Evolutionary conservation across 2,888 invertebrate genomes (phyloP).

Genomic region (Ceriagrion tenellum): DNA sequence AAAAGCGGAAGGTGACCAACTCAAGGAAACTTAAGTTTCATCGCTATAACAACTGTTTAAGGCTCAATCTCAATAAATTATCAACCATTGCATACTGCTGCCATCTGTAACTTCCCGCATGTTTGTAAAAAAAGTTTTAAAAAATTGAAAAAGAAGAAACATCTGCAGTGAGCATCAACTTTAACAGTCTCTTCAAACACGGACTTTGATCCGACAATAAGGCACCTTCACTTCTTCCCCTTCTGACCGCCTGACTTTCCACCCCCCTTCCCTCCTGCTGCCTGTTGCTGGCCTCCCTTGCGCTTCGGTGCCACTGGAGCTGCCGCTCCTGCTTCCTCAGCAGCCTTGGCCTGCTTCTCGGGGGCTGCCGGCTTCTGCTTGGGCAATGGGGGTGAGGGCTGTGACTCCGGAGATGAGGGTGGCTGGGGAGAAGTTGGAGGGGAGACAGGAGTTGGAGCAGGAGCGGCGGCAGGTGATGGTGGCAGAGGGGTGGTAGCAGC

Average conservation of each 20-base stretch:
- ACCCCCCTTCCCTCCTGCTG: constrained; percentile 33
- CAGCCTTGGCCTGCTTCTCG: constrained; percentile 46
- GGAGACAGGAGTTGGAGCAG: constrained; percentile 38
- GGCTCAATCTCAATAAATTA: constrained; percentile 82
- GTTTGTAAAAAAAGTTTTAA: constrained; percentile 15
- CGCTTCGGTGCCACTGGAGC: constrained; percentile 72
- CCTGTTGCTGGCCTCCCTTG: constrained; percentile 75
- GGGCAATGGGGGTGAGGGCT: constrained; percentile 27
- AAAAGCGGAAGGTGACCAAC: constrained; percentile 40
- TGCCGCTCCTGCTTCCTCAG: constrained; percentile 69
- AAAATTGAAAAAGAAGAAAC: neutral
- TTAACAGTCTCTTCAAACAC: constrained; percentile 58
- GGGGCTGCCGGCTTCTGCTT: constrained; percentile 73
- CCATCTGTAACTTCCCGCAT: constrained; percentile 28
- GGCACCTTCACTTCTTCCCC: constrained; percentile 63
- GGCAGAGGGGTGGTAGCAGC: constrained; percentile 67
- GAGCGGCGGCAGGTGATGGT: constrained; percentile 34
- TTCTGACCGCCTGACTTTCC: constrained; percentile 57
- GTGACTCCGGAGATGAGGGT: neutral
- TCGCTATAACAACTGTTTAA: constrained; percentile 80
- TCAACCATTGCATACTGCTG: constrained; percentile 19
- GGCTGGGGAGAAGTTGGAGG: neutral
- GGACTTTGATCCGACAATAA: neutral
- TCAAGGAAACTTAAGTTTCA: constrained; percentile 22
- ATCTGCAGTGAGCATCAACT: constrained; percentile 43